Base-by-base conservation (phyloP, 1,140 invertebrate genomes). In the Rhagoletis pomonella region DNA sequence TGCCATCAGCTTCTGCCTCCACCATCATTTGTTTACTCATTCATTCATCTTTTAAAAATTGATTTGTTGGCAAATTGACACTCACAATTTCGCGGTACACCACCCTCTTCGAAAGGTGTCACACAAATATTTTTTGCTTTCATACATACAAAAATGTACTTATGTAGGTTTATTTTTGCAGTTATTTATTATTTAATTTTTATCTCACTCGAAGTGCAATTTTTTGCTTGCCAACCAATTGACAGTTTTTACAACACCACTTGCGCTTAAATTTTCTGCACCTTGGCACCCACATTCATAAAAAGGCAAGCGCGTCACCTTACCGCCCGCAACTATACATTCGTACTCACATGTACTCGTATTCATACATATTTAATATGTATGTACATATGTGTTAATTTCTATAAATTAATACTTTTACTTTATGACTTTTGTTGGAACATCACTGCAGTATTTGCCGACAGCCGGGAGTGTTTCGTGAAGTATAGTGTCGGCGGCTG, bases 131-230 rank as follows among this genome's bases (percentile, higher is more conserved):
- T 14, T 39, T 3, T 29, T 67, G 19, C 4, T 67, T 55, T 55
- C 10, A 29, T 29, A 29, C 29, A 29, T 64, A 17, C 17, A 64
- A 12, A 12, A 7, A 67, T 67, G 7, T 2, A 47, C 4, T n/a
- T 17, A 17, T 14, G 44, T n/a, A 47, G 0, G 19, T 58, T n/a
- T 55, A 19, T 55, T 81, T 19, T 55, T 81, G 65, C 14, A 7
- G 42, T 73, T 44, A 44, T 81, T 81, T 81, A 42, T 81, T 81
- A 81, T 81, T 81, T 81, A 81, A 81, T n/a, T 47, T 81, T 81
- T 50, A 6, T 55, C 73, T 81, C 73, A 55, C 55, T 81, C 55
- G 47, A 55, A 81, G 47, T 81, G 73, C 50, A 81, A 81, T 81
- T 81, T n/a, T 81, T 81, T 81, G 44, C 50, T 55, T 81, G 67